Percentiles rank a stretch among this genome's conserved stretches.
Conservation (phyloP, 2,888 invertebrate species). For the Zaprionus lineosus region DNA sequence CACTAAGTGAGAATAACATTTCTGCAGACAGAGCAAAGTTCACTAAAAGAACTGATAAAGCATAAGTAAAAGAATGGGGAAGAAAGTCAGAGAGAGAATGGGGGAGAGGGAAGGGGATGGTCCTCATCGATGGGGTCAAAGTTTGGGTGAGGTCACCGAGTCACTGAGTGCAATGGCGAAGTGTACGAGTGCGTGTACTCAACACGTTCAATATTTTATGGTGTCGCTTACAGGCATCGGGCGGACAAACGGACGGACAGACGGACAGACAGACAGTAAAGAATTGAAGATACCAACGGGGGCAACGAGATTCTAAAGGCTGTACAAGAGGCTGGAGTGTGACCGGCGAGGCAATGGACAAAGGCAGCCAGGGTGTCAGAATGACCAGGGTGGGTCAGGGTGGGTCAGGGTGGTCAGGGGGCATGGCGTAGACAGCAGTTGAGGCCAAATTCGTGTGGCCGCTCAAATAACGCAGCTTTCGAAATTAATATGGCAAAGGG, state of each 20-base stretch:
- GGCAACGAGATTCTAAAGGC: too few species aligned
- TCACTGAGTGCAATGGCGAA: conserved; percentile 36
- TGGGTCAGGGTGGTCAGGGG: background rate
- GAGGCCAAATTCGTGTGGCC: conserved; percentile 43
- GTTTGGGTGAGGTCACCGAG: conserved; percentile 58
- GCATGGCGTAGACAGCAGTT: conserved; percentile 7
- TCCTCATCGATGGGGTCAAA: conserved; percentile 47
- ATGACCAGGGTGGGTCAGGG: background rate
- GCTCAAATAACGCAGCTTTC: conserved; percentile 57
- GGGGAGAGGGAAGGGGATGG: conserved; percentile 6
- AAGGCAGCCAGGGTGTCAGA: conserved; percentile 8
- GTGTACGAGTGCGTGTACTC: conserved; percentile 33
- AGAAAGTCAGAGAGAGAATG: background rate
- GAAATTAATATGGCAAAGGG: conserved; percentile 59
- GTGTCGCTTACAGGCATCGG: conserved; percentile 72
- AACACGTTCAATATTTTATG: conserved; percentile 71
- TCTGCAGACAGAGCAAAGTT: conserved; percentile 6
- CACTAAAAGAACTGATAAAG: background rate
- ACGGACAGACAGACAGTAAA: conserved; percentile 39
- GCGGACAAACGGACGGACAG: too few species aligned
- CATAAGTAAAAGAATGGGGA: background rate
- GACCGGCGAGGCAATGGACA: conserved; percentile 1
- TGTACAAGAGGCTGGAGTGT: conserved; percentile 7
- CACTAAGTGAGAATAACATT: conserved; percentile 34
- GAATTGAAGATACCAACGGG: conserved; percentile 31